Percentiles rank a stretch among this genome's conserved stretches.
phyloP scores from a whole-genome alignment of 2,888 invertebrate genomes.

The Sycophila texana region DNA sequence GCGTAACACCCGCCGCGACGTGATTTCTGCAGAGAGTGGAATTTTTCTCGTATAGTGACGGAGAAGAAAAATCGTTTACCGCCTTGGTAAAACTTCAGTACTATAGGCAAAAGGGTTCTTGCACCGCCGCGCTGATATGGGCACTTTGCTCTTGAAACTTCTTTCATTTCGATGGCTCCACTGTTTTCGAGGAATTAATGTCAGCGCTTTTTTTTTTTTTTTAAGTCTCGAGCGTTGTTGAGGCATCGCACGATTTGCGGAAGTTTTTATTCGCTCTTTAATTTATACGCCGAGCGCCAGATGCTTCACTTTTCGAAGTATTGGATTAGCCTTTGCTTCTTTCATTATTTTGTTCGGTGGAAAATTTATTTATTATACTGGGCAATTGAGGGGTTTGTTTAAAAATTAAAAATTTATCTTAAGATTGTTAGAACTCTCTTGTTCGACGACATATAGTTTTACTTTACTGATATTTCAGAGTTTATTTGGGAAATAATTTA shows the following conservation, averaged over 20 bases:
- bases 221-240: neutral
- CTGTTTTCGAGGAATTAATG: neutral
- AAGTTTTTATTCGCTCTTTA: neutral
- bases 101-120: conserved; percentile 16
- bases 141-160: conserved; percentile 20
- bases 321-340: too few species aligned
- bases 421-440: too few species aligned
- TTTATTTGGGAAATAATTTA: too few species aligned
- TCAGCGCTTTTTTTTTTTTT: neutral
- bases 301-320: too few species aligned
- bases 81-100: neutral
- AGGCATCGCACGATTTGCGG: neutral
- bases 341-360: too few species aligned
- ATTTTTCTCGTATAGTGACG: neutral
- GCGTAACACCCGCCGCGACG: neutral
- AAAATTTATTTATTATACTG: too few species aligned
- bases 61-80: neutral
- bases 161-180: conserved; percentile 20
- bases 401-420: too few species aligned
- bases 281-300: neutral
- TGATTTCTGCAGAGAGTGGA: neutral
- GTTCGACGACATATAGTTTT: too few species aligned
- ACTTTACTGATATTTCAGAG: too few species aligned
- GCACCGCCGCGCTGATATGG: neutral
- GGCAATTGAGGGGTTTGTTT: too few species aligned